Conservation (phyloP, 2,113 vertebrate species). For the Xenotilapia flavipinnis region DNA sequence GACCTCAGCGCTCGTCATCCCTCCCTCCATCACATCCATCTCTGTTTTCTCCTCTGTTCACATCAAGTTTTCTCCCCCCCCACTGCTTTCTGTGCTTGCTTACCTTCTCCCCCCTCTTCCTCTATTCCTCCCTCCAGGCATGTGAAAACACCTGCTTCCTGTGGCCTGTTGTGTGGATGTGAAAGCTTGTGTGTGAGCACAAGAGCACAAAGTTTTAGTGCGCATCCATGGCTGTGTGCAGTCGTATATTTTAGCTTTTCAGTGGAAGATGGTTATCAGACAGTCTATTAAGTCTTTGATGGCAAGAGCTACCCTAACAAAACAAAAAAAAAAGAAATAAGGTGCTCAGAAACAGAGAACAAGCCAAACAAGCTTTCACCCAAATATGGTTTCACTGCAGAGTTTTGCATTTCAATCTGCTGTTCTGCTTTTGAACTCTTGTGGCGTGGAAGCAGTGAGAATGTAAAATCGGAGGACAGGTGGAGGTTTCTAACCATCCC, state of each 20-base stretch:
- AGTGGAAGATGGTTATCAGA: neutral
- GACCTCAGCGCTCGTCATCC: conserved; percentile 11
- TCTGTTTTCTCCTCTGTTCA: neutral
- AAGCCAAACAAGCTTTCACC: conserved; percentile 4
- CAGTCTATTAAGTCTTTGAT: conserved; percentile 5
- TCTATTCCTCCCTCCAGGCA: neutral
- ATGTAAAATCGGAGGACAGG: conserved; percentile 13
- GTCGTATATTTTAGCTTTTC: conserved; percentile 6
- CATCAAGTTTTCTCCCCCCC: neutral
- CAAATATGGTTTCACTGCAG: conserved; percentile 22
- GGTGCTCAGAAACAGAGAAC: conserved; percentile 12
- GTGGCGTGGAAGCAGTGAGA: neutral
- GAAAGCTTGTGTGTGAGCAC: neutral
- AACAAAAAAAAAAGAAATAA: neutral
- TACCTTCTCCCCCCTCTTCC: neutral
- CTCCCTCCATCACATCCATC: neutral
- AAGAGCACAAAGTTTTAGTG: neutral
- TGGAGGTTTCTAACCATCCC: neutral
- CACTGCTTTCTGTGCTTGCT: neutral
- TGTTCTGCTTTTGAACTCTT: conserved; percentile 34
- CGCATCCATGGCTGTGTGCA: neutral
- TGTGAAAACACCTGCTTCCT: conserved; percentile 47
- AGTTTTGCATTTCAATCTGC: conserved; percentile 45
- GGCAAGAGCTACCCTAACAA: neutral
- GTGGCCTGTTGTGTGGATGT: neutral